Conservation (phyloP, 2,888 invertebrate species). For the Lumbricus terrestris region DNA sequence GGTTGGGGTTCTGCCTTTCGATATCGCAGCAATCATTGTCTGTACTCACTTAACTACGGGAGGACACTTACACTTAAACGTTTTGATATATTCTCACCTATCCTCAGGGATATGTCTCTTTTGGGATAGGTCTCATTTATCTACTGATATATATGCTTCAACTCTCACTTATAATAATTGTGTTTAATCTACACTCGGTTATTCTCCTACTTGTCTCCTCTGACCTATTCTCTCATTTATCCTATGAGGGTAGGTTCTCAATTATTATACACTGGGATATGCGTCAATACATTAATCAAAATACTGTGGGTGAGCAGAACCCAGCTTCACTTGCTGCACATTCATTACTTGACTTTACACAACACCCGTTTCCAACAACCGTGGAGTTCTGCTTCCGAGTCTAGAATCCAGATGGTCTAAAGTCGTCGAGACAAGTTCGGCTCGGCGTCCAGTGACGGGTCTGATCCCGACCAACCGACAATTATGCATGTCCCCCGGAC, state of each 20-base stretch:
- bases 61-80: background rate
- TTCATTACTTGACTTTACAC: background rate
- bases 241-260: background rate
- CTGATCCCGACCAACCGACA: background rate
- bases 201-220: background rate
- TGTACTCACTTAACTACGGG: background rate
- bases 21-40: no score
- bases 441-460: background rate
- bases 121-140: no score
- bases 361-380: background rate
- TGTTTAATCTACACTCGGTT: no score
- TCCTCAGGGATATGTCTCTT: background rate
- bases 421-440: background rate
- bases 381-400: no score
- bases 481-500: conserved; percentile 3
- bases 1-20: no score
- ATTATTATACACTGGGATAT: background rate
- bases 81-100: background rate
- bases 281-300: background rate
- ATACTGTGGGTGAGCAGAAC: background rate
- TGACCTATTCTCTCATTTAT: background rate
- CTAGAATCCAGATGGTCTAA: background rate
- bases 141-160: no score
- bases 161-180: no score
- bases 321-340: background rate